Conservation (phyloP, 1,140 invertebrate species). For the Zaprionus capensis region DNA sequence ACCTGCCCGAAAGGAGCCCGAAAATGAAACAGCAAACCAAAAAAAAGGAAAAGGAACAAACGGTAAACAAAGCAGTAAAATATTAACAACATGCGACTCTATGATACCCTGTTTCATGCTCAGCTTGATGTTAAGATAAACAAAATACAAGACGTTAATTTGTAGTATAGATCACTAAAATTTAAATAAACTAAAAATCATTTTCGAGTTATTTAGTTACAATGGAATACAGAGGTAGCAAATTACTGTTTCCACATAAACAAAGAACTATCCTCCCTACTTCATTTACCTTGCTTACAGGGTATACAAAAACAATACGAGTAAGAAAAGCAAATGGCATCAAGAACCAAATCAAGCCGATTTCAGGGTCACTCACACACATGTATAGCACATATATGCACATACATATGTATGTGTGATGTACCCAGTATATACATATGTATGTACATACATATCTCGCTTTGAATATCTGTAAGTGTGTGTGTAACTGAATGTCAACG, state of each 20-base stretch:
- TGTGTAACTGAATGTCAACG: conserved; percentile 19
- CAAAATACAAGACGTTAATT: neutral
- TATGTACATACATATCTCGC: neutral
- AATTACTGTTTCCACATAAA: too few species aligned
- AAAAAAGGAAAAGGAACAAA: conserved; percentile 10
- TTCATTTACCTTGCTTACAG: neutral
- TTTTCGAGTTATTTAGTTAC: too few species aligned
- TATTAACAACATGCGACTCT: neutral
- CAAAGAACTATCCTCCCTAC: neutral
- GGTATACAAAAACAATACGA: conserved; percentile 15
- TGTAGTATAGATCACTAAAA: too few species aligned
- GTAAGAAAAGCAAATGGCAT: conserved; percentile 70
- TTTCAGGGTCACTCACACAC: conserved; percentile 63
- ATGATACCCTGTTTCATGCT: neutral
- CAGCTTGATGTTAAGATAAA: neutral
- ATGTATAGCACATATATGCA: neutral
- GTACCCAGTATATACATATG: too few species aligned
- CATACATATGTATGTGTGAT: neutral
- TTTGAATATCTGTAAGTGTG: conserved; percentile 8
- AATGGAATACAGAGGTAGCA: too few species aligned
- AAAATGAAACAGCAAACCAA: conserved; percentile 11
- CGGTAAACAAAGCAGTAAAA: conserved; percentile 30
- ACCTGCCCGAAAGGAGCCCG: conserved; percentile 24
- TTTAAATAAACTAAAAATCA: too few species aligned
- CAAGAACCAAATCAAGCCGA: conserved; percentile 72